Evolutionary conservation across 1,140 invertebrate species (phyloP).

Genomic region (Caerostris darwini): DNA sequence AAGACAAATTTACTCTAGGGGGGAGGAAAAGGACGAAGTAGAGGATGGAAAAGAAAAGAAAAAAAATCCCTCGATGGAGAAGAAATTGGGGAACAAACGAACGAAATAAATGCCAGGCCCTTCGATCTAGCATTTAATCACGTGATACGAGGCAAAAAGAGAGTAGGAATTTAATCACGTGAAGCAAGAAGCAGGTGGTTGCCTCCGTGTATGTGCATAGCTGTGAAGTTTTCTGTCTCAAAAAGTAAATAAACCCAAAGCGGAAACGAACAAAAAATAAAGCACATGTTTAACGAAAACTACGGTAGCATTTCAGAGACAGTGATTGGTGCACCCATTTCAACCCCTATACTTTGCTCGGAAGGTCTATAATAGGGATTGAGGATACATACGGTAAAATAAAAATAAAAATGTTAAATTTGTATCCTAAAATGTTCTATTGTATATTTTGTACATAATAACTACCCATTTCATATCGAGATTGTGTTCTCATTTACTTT

Average conservation of each 20-base stretch:
- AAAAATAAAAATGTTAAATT: no score
- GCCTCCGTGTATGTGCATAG: background rate
- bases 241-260: background rate
- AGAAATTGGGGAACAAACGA: conserved; percentile 6
- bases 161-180: background rate
- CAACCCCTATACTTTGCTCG: background rate
- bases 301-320: background rate
- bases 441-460: no score
- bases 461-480: no score
- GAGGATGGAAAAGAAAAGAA: background rate
- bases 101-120: background rate
- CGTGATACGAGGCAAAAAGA: background rate
- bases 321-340: background rate
- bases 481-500: no score
- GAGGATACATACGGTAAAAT: no score
- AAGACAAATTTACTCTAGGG: background rate
- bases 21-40: background rate
- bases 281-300: background rate
- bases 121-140: conserved; percentile 31
- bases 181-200: conserved; percentile 31
- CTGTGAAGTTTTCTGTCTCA: background rate
- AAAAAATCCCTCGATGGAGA: background rate
- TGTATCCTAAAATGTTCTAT: no score
- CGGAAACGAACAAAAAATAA: background rate
- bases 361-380: no score